phyloP scores from a whole-genome alignment of 1,140 invertebrate genomes.

The Vanessa tameamea region DNA sequence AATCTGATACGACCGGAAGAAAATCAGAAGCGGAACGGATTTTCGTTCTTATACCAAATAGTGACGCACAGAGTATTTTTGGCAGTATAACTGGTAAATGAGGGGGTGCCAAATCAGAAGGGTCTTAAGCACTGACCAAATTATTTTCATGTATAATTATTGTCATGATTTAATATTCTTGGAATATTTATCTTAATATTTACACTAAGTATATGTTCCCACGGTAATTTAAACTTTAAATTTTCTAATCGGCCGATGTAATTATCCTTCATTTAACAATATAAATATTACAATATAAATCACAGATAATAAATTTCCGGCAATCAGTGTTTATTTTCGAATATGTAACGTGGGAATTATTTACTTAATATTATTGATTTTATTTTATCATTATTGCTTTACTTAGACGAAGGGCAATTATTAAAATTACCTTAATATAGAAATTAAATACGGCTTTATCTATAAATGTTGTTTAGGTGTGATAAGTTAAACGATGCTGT shows the following conservation, averaged over 20 bases:
- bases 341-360: slow-evolving; percentile 41
- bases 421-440: no score
- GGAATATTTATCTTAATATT: slow-evolving; percentile 22
- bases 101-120: no score
- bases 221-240: slow-evolving; percentile 9
- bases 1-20: no score
- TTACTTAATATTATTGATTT: neutral
- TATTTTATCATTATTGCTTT: neutral
- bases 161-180: neutral
- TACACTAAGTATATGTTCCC: slow-evolving; percentile 15
- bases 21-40: no score
- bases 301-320: slow-evolving; percentile 23
- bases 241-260: slow-evolving; percentile 13
- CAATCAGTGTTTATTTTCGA: slow-evolving; percentile 25
- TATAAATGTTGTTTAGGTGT: no score
- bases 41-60: no score
- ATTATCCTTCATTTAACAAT: slow-evolving; percentile 18
- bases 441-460: no score
- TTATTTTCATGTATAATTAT: no score
- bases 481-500: no score
- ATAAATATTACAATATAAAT: slow-evolving; percentile 16
- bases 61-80: no score
- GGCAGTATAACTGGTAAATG: no score
- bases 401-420: neutral
- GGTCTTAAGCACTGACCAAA: no score